Base-by-base conservation (phyloP, 2,113 vertebrate genomes). In the Brachypteracias leptosomus region DNA sequence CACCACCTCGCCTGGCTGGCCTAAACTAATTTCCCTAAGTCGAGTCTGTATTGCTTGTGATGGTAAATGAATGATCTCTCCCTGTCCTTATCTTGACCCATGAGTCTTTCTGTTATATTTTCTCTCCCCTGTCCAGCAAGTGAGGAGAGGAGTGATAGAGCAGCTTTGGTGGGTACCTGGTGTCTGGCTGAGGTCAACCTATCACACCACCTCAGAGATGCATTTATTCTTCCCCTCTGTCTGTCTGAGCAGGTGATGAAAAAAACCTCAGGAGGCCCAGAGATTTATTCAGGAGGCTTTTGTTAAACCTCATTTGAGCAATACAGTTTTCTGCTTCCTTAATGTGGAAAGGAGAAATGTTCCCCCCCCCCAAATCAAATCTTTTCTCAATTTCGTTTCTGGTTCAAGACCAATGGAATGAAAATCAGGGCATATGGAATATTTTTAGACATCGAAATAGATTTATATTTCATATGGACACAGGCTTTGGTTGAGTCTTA, bases 401-500 rank as follows among this genome's bases (percentile, higher is more conserved):
- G 72, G 88, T 90, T 93, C 83, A 84, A 2, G 6, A 86, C 70
- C 57, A 62, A 6, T 42, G 35, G 76, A 84, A 91, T 91, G 62
- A 91, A 92, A 95, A 92, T 82, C 49, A 42, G 44, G 66, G 58
- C 74, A 44, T 51, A 61, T 44, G 77, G 90, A 92, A 92, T 92
- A 86, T 85, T 85, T 90, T 89, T 3, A 13, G 73, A 21, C 58
- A 44, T 92, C 61, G 78, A n/a, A 96, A 85, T 75, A 92, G 87
- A 82, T 84, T 89, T 87, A 16, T 51, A 46, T 89, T 89, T 96
- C 76, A 73, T 54, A 70, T 62, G 83, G 90, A 78, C 83, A 89
- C 7, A 35, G 92, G 14, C 54, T 87, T 90, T 87, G 49, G 28
- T 35, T 75, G 44, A 78, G 57, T 89, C 68, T 94, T 96, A 89